A percentile compares a stretch with the other conserved stretches of the same genome.
Evolutionary conservation across 2,113 vertebrate genomes (phyloP).

Genomic region (Xiphorhynchus elegans): DNA sequence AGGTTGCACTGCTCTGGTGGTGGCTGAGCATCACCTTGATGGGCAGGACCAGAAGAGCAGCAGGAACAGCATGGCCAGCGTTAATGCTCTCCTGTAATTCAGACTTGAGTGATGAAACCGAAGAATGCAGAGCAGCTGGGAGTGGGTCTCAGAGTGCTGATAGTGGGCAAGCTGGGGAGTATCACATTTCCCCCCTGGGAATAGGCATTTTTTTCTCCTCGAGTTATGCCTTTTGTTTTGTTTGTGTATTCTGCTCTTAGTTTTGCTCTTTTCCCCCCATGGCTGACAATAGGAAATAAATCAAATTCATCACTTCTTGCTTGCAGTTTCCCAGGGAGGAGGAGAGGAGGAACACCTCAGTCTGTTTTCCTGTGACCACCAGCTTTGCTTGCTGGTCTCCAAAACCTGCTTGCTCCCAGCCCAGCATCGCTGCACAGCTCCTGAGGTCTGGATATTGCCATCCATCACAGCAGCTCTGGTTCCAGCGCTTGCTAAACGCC

Average conservation of each 20-base stretch:
- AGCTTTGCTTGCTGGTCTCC: not conserved
- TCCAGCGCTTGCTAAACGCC: conserved; percentile 33
- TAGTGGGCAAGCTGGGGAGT: conserved; percentile 64
- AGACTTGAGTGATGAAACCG: conserved; percentile 59
- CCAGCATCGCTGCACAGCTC: not conserved
- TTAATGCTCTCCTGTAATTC: not conserved
- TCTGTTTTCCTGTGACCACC: not conserved
- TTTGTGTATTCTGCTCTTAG: not conserved
- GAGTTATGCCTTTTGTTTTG: conserved; percentile 25
- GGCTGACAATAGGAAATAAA: conserved; percentile 29
- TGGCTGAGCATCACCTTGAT: not conserved
- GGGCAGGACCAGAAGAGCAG: not conserved
- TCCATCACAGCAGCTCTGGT: conserved; percentile 44
- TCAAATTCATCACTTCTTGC: not conserved
- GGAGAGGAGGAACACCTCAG: conserved; percentile 16
- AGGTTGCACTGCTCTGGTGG: not conserved
- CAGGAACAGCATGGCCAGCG: not conserved
- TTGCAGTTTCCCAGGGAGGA: conserved; percentile 6
- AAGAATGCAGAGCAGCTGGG: conserved; percentile 71
- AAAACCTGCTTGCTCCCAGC: not conserved
- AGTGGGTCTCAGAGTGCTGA: conserved; percentile 58
- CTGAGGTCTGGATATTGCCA: not conserved
- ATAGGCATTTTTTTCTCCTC: not conserved
- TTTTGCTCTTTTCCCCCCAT: not conserved
- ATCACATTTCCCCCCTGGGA: conserved; percentile 26